A percentile compares a stretch with the other conserved stretches of the same genome.
phyloP scores from a whole-genome alignment of 2,113 vertebrate species.

The Lophius piscatorius region DNA sequence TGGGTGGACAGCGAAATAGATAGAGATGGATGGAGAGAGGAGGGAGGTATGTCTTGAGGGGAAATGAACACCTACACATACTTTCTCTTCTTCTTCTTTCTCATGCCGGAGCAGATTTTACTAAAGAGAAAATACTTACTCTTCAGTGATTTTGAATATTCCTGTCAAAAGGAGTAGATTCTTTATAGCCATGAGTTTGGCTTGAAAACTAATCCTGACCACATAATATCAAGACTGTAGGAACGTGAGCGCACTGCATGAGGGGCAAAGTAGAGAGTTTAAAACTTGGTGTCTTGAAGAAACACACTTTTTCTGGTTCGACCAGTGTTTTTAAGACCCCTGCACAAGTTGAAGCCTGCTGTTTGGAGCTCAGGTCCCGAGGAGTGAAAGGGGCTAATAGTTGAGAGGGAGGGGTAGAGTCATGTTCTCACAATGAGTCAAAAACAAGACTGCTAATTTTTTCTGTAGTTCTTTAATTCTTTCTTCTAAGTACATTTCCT shows the following conservation, averaged over 20 bases:
- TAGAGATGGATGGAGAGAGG: constrained; percentile 48
- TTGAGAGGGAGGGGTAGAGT: constrained; percentile 88
- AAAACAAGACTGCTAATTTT: constrained; percentile 85
- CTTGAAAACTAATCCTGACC: constrained; percentile 1
- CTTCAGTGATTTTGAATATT: neutral
- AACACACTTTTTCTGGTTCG: constrained; percentile 81
- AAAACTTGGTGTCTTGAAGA: constrained; percentile 65
- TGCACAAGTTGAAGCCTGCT: constrained; percentile 89
- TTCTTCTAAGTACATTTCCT: no score
- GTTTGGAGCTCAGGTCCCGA: constrained; percentile 78
- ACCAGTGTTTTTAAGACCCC: constrained; percentile 84
- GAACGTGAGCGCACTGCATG: neutral
- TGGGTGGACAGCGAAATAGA: constrained; percentile 45
- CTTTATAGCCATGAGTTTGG: neutral
- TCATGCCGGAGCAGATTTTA: neutral
- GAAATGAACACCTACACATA: constrained; percentile 8
- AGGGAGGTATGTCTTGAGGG: constrained; percentile 11
- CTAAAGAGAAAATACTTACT: neutral
- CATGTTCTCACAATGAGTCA: constrained; percentile 88
- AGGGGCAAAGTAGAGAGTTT: constrained; percentile 7
- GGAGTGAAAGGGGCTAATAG: constrained; percentile 78
- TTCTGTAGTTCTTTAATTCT: constrained; percentile 36
- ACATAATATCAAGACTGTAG: neutral
- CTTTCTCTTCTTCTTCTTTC: neutral
- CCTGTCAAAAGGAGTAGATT: neutral